Percentiles rank a stretch among this genome's conserved stretches.
Evolutionary conservation across 2,113 vertebrate species (phyloP).

Genomic region (Urocolius indicus): DNA sequence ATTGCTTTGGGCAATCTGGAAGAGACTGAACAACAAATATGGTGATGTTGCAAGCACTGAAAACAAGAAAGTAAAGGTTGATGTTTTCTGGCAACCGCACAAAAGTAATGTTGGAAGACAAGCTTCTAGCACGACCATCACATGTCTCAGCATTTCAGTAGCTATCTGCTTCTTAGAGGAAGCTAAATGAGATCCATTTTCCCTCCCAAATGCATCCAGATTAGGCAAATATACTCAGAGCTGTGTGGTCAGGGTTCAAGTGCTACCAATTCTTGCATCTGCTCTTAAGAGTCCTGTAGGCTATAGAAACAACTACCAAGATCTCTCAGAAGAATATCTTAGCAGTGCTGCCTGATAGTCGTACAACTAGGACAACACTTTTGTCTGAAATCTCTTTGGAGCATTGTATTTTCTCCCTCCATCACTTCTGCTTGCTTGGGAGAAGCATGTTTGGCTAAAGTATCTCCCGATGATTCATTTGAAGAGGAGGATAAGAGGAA

Average conservation of each 20-base stretch:
- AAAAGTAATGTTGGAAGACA: not conserved
- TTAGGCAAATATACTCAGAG: not conserved
- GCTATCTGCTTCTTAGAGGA: not conserved
- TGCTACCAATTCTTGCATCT: not conserved
- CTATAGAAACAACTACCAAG: not conserved
- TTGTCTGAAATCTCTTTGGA: not conserved
- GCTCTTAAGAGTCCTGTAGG: not conserved
- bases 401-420: not conserved
- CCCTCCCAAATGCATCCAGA: not conserved
- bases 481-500: not conserved
- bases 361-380: not conserved
- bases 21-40: constrained; percentile 70
- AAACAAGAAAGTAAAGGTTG: not conserved
- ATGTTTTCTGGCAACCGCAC: not conserved
- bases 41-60: not conserved
- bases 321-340: not conserved
- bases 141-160: not conserved
- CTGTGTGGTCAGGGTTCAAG: not conserved
- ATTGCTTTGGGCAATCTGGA: constrained; percentile 75
- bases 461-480: not conserved
- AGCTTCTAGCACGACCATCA: not conserved
- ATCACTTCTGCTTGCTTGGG: not conserved
- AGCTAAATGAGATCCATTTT: not conserved
- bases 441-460: not conserved
- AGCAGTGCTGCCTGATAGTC: not conserved